A percentile compares a stretch with the other conserved stretches of the same genome.
Conservation (phyloP, 2,113 vertebrate genomes). For the Clinocottus analis region DNA sequence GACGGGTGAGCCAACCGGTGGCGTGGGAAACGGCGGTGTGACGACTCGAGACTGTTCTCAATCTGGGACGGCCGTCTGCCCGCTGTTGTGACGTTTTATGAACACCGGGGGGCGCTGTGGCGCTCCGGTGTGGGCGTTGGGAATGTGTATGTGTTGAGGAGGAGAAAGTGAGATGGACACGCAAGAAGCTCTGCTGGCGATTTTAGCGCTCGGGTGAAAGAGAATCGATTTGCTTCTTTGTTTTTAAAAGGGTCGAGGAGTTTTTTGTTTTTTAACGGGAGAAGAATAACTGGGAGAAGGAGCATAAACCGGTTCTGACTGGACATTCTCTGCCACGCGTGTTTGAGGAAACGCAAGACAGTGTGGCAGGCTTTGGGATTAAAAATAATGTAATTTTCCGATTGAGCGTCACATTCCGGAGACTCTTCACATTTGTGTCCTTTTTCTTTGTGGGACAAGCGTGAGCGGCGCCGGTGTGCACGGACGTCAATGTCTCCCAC, state of each 20-base stretch:
- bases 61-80: neutral
- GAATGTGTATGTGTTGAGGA: slow-evolving; percentile 34
- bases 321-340: slow-evolving; percentile 27
- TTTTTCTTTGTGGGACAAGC: slow-evolving; percentile 1
- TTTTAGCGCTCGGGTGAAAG: slow-evolving; percentile 7
- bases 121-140: neutral
- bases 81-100: neutral
- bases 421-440: slow-evolving; percentile 24
- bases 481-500: neutral
- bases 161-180: slow-evolving; percentile 20
- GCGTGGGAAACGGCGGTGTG: neutral
- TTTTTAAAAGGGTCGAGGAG: neutral
- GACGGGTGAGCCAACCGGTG: neutral
- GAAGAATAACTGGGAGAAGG: slow-evolving; percentile 27
- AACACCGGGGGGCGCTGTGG: slow-evolving; percentile 31
- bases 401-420: slow-evolving; percentile 45
- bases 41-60: neutral
- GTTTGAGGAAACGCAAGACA: neutral
- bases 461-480: neutral
- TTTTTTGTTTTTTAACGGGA: neutral
- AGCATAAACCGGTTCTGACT: neutral
- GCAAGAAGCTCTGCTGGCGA: neutral
- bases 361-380: neutral
- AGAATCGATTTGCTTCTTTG: slow-evolving; percentile 41
- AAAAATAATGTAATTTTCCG: neutral